Conservation (phyloP, 2,113 vertebrate species). For the Athene noctua region DNA sequence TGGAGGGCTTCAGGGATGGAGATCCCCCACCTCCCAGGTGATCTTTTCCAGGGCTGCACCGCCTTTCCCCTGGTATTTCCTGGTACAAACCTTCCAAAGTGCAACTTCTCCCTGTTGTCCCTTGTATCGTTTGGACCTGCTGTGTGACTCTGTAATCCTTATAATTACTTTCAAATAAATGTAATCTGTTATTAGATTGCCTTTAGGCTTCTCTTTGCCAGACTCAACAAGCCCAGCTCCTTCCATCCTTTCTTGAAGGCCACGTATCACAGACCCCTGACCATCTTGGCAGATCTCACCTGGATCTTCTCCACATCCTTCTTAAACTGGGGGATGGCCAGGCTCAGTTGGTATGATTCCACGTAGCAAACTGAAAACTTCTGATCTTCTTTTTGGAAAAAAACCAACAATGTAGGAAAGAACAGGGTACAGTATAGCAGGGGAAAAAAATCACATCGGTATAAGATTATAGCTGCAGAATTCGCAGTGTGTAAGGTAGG, state of each 20-base stretch:
- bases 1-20: background rate
- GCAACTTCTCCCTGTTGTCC: background rate
- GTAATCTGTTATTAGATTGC: background rate
- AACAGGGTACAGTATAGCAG: background rate
- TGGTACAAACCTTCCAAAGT: background rate
- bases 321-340: background rate
- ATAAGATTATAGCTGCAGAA: background rate
- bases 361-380: background rate
- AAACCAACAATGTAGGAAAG: background rate
- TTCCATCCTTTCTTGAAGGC: background rate
- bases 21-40: background rate
- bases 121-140: background rate
- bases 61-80: background rate
- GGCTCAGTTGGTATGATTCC: background rate
- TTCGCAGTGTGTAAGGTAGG: background rate
- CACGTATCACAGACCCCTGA: background rate
- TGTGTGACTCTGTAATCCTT: background rate
- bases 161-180: background rate
- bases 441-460: accelerated
- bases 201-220: background rate
- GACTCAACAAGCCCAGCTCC: background rate
- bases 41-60: background rate
- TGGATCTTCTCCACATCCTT: background rate
- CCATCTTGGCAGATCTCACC: background rate
- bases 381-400: background rate